phyloP scores from a whole-genome alignment of 2,113 vertebrate genomes.

The Atractosteus spatula region DNA sequence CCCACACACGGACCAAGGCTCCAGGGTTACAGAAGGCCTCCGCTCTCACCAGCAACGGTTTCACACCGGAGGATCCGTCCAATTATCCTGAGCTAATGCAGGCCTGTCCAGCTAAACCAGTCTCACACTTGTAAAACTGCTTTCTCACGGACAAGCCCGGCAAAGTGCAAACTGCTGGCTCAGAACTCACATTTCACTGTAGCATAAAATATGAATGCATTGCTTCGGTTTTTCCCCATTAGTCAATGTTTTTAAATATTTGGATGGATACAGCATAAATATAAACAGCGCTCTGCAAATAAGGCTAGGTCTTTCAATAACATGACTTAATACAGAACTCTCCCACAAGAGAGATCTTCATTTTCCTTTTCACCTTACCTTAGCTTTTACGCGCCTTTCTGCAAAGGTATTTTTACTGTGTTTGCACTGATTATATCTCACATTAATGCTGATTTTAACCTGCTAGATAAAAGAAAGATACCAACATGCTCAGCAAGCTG shows the following conservation, averaged over 20 bases:
- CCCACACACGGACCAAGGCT: background rate
- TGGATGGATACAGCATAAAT: no score
- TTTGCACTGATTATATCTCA: slow-evolving; percentile 23
- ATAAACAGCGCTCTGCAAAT: no score
- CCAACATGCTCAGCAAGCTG: slow-evolving; percentile 40
- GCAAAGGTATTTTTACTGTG: background rate
- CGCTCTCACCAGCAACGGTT: background rate
- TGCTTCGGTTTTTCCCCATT: background rate
- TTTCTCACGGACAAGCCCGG: slow-evolving; percentile 1
- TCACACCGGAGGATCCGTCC: background rate
- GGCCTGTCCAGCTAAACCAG: background rate
- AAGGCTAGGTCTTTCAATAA: no score
- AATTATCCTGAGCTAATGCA: slow-evolving; percentile 11
- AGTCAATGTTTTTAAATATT: background rate
- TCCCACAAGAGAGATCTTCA: no score
- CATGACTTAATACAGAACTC: no score
- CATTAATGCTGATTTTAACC: slow-evolving; percentile 32
- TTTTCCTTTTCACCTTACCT: no score
- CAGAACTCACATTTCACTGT: background rate
- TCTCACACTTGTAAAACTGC: background rate
- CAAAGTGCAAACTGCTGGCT: background rate
- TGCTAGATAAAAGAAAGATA: slow-evolving; percentile 25
- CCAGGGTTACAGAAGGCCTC: background rate
- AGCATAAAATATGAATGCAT: background rate
- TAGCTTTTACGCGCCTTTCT: no score